Percentiles rank a stretch among this genome's conserved stretches.
Evolutionary conservation across 2,113 vertebrate genomes (phyloP).

Genomic region (Phaethornis superciliosus): DNA sequence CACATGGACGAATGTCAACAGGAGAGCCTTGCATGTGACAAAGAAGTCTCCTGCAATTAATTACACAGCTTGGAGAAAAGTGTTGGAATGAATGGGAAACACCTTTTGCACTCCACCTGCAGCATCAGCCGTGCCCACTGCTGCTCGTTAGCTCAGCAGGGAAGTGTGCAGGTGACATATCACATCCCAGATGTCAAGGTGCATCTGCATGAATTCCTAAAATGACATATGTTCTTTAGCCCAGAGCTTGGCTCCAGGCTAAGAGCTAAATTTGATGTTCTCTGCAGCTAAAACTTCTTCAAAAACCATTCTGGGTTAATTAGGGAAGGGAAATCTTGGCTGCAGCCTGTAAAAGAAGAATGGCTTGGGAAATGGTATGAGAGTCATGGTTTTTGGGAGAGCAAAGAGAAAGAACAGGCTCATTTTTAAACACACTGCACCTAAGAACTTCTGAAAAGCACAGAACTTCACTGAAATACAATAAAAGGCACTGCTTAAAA

Average conservation of each 20-base stretch:
- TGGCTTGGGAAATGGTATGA: constrained; percentile 57
- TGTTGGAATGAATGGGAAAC: background rate
- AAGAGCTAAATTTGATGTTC: constrained; percentile 78
- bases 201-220: constrained; percentile 66
- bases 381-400: background rate
- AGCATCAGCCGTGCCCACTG: background rate
- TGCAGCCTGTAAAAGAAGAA: constrained; percentile 44
- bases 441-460: constrained; percentile 64
- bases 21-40: background rate
- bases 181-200: constrained; percentile 72
- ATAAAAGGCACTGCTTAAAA: constrained; percentile 55
- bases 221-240: constrained; percentile 77
- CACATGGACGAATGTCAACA: background rate
- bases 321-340: constrained; percentile 69
- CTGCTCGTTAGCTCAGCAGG: background rate
- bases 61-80: background rate
- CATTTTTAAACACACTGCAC: constrained; percentile 40
- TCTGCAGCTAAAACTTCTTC: constrained; percentile 72
- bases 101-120: background rate
- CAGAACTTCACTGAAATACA: constrained; percentile 47
- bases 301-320: constrained; percentile 69
- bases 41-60: constrained; percentile 4
- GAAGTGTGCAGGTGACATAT: background rate
- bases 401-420: constrained; percentile 60
- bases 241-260: constrained; percentile 74